phyloP scores from a whole-genome alignment of 2,113 vertebrate genomes.

The Crotalus tigris region DNA sequence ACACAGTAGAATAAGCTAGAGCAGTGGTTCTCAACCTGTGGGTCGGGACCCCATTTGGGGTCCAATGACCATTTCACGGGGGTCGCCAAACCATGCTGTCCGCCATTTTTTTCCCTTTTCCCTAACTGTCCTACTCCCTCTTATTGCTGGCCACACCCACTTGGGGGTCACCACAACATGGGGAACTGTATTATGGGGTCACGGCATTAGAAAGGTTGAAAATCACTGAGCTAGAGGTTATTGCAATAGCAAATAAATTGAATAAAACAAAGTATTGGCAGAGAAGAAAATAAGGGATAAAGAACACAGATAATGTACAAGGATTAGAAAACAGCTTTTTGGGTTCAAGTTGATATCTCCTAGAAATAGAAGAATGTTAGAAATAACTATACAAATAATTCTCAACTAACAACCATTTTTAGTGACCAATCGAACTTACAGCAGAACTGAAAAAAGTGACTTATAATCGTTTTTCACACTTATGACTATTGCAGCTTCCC shows the following conservation, averaged over 20 bases:
- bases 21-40: too few relatives aligned
- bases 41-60: too few relatives aligned
- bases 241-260: neutral
- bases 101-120: too few relatives aligned
- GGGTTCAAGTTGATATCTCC: neutral
- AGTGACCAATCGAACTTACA: neutral
- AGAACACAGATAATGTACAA: neutral
- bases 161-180: too few relatives aligned
- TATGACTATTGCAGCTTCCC: neutral
- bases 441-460: neutral
- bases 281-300: neutral
- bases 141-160: too few relatives aligned
- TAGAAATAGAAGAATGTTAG: neutral
- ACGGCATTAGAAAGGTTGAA: too few relatives aligned
- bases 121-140: too few relatives aligned
- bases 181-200: too few relatives aligned
- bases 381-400: neutral
- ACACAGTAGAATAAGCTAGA: neutral
- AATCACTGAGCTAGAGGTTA: neutral
- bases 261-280: neutral
- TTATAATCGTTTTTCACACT: neutral
- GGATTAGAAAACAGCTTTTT: neutral
- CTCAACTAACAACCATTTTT: neutral
- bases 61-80: too few relatives aligned
- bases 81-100: too few relatives aligned